A percentile compares a stretch with the other conserved stretches of the same genome.
Evolutionary conservation across 1,140 invertebrate genomes (phyloP).

Genomic region (Chionoecetes opilio): DNA sequence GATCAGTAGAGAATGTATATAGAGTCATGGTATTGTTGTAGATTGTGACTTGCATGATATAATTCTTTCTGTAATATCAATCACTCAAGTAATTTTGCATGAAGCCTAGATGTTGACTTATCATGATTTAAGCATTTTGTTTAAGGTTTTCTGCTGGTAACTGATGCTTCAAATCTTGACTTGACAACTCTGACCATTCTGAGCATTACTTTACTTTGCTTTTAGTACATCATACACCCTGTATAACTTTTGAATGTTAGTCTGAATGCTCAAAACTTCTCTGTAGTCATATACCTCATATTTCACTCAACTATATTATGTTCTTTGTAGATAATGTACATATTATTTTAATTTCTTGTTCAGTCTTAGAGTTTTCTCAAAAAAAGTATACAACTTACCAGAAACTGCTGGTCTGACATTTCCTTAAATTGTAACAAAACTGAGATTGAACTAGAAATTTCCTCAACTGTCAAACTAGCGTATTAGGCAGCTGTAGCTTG

Average conservation of each 20-base stretch:
- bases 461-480: no score
- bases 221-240: not conserved
- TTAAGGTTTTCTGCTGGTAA: not conserved
- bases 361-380: no score
- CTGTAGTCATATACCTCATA: not conserved
- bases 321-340: no score
- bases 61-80: not conserved
- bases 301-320: no score
- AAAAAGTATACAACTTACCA: no score
- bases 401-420: no score
- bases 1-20: not conserved
- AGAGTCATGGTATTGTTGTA: not conserved
- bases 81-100: not conserved
- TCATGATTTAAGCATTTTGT: not conserved
- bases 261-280: not conserved
- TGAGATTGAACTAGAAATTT: no score
- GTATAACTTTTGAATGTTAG: not conserved
- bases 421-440: no score
- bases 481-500: no score
- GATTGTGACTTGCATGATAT: not conserved
- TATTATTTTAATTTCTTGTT: no score
- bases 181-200: no score
- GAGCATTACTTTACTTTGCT: not conserved
- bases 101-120: not conserved
- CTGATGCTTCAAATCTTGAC: not conserved